Percentiles rank a stretch among this genome's conserved stretches.
phyloP scores from a whole-genome alignment of 2,888 invertebrate genomes.

The Cryptophagus acutangulus region DNA sequence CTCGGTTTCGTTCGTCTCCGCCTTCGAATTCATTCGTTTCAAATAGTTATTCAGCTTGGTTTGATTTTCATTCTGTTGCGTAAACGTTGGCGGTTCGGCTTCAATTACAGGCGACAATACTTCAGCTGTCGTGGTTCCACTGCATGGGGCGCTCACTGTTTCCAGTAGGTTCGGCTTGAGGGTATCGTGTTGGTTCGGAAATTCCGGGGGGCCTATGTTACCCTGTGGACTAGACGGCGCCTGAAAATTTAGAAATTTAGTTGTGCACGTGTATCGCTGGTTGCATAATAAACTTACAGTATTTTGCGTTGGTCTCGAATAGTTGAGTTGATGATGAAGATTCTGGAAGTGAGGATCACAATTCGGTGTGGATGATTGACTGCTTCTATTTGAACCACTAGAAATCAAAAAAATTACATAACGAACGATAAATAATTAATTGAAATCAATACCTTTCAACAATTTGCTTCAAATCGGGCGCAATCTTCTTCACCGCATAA shows the following conservation, averaged over 20 bases:
- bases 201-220: slow-evolving; percentile 47
- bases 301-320: slow-evolving; percentile 33
- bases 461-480: slow-evolving; percentile 48
- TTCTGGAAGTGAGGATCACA: slow-evolving; percentile 66
- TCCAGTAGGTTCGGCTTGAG: slow-evolving; percentile 23
- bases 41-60: slow-evolving; percentile 58
- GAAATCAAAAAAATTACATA: slow-evolving; percentile 11
- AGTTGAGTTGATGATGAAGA: slow-evolving; percentile 68
- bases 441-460: slow-evolving; percentile 30
- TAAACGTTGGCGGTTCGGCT: slow-evolving; percentile 24
- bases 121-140: slow-evolving; percentile 41
- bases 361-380: slow-evolving; percentile 59
- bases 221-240: slow-evolving; percentile 58
- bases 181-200: slow-evolving; percentile 27
- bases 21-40: slow-evolving; percentile 56
- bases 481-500: slow-evolving; percentile 33
- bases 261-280: too few relatives aligned
- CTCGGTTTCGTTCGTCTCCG: slow-evolving; percentile 24
- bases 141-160: slow-evolving; percentile 34
- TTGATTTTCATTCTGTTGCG: slow-evolving; percentile 45
- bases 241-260: slow-evolving; percentile 34
- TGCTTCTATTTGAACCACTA: slow-evolving; percentile 48
- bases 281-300: slow-evolving; percentile 46
- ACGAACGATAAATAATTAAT: slow-evolving; percentile 4
- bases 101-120: slow-evolving; percentile 42